phyloP scores from a whole-genome alignment of 2,888 invertebrate genomes.

The Leistus spinibarbis region DNA sequence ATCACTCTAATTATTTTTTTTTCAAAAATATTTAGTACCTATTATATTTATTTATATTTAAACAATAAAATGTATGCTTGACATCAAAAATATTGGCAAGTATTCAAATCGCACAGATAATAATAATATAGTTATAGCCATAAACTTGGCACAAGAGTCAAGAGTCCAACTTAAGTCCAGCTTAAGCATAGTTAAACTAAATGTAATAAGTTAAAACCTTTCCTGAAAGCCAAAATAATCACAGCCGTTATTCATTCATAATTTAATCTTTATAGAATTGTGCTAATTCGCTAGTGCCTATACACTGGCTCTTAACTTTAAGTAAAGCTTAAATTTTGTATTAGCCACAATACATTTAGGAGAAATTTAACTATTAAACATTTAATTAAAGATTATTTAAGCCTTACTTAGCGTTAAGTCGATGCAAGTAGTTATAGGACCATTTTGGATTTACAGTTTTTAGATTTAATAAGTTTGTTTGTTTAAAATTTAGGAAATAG shows the following conservation, averaged over 20 bases:
- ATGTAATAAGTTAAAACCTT: not conserved
- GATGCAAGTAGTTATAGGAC: too few relatives aligned
- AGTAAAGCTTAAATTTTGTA: not conserved
- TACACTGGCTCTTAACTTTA: not conserved
- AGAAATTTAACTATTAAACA: too few relatives aligned
- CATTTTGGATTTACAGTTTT: too few relatives aligned
- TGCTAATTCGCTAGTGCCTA: too few relatives aligned
- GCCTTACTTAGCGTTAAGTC: too few relatives aligned
- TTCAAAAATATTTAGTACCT: conserved; percentile 21
- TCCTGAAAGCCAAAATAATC: not conserved
- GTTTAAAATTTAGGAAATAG: too few relatives aligned
- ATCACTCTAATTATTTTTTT: not conserved
- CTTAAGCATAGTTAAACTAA: not conserved
- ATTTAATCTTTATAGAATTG: not conserved
- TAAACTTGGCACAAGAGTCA: not conserved
- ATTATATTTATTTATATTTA: not conserved
- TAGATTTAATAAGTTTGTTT: too few relatives aligned
- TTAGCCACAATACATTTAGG: too few relatives aligned
- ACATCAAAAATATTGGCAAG: not conserved
- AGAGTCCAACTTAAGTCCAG: not conserved
- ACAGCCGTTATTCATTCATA: not conserved
- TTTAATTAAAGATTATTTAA: too few relatives aligned
- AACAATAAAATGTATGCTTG: not conserved
- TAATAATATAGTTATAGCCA: too few relatives aligned
- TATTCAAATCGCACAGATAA: too few relatives aligned